phyloP scores from a whole-genome alignment of 2,797 vertebrate genomes.

The Scleropages formosus region DNA sequence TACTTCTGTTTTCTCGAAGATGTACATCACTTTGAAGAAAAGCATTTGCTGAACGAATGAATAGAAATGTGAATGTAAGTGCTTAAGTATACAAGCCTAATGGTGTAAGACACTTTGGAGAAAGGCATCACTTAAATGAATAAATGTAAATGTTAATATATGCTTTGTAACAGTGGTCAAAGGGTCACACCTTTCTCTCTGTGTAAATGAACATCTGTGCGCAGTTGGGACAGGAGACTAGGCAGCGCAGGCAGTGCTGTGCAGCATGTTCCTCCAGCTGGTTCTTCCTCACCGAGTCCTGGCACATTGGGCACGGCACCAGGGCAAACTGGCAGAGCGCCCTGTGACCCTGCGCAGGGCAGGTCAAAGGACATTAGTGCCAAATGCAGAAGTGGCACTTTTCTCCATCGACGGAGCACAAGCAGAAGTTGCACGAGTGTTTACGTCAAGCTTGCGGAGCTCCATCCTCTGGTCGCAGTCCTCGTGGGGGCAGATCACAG shows the following conservation, averaged over 20 bases:
- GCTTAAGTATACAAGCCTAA: too few relatives aligned
- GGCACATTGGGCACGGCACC: slow-evolving; percentile 79
- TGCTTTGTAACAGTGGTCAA: too few relatives aligned
- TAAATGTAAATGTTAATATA: too few relatives aligned
- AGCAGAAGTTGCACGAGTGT: neutral
- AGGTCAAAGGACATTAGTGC: neutral
- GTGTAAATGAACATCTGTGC: slow-evolving; percentile 75
- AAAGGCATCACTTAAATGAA: too few relatives aligned
- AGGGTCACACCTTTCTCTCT: slow-evolving; percentile 67
- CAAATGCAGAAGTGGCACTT: neutral
- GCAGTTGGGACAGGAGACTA: slow-evolving; percentile 68
- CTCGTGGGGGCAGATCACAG: slow-evolving; percentile 83
- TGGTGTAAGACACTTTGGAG: too few relatives aligned
- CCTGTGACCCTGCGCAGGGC: slow-evolving; percentile 74
- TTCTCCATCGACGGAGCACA: neutral
- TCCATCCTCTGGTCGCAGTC: slow-evolving; percentile 89
- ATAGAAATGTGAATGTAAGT: too few relatives aligned
- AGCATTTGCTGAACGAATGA: too few relatives aligned
- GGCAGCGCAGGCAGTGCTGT: slow-evolving; percentile 56
- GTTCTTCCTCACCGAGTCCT: slow-evolving; percentile 76
- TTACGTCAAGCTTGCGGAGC: slow-evolving; percentile 88
- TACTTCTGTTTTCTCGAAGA: too few relatives aligned
- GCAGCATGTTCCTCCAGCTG: slow-evolving; percentile 60
- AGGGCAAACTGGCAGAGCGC: slow-evolving; percentile 78
- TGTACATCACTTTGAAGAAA: too few relatives aligned